Evolutionary conservation across 2,113 vertebrate species (phyloP), one percentile per base, ranked within the genome.

Genomic region (Nothocercus julius): DNA sequence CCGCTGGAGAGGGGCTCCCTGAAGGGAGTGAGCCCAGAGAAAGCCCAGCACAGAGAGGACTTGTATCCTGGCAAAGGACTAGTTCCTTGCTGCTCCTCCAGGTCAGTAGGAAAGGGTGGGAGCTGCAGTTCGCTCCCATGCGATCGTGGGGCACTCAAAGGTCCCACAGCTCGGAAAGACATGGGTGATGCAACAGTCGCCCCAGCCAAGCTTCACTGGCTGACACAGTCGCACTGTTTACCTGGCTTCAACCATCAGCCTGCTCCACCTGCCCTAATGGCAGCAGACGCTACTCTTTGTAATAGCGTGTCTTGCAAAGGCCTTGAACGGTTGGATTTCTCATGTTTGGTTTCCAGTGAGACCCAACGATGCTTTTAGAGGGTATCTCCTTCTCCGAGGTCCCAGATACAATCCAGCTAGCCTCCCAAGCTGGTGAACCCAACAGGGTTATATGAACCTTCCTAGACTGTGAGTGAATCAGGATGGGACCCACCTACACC

Each of bases 261-360:
- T 1, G 0, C 38, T 34, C 44, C 3, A 59, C 66, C 62, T 9
- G 30, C 0, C 0, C 53, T 47, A 0, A 44, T 17, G 34, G 2
- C 85, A 22, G 44, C 2, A 30, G 38, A 56, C 9, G 61, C 76
- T 34, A 27, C 44, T 27, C 45, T 16, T 74, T 4, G 38, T 17
- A 2, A 58, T 19, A 4, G 2, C 4, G 17, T 6, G 0, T 22
- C 56, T 36, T 4, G 59, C 53, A 61, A 72, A 49, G 64, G 38
- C 68, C 59, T 64, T 7, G 32, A 63, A n/a, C 5, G 14, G 18
- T 4, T 63, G 53, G 44, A 62, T 38, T 76, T 51, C 68, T 77
- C 72, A 1, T 30, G 7, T 11, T 32, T 13, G 11, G 67, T 58
- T 67, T n/a, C 4, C 38, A 51, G 2, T 0, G 5, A 66, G 67